A percentile compares a stretch with the other conserved stretches of the same genome.
These are phyloP conservation scores for Rhinolophus ferrumequinum DNA, from an alignment of 2,113 vertebrate species.

Conservation along the genomic window DNA sequence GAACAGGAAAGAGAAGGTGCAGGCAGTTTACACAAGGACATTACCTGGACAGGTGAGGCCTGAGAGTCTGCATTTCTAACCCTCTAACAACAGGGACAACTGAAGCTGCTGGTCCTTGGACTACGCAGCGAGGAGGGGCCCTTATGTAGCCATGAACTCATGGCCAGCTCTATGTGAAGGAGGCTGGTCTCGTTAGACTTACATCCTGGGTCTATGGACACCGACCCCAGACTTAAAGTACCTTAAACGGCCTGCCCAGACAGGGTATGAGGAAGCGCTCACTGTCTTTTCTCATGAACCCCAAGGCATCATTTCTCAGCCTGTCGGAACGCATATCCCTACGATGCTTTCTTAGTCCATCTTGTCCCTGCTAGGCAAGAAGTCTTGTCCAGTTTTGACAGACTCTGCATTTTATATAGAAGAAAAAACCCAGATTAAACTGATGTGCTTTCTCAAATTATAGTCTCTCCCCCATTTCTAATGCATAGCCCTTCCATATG, in stretches of 20 bases:
- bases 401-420: not conserved
- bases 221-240: not conserved
- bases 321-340: not conserved
- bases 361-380: not conserved
- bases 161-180: accelerated
- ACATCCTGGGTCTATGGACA: too few species aligned
- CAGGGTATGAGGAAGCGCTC: not conserved
- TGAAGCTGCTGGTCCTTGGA: accelerated
- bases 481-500: not conserved
- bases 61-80: not conserved
- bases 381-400: not conserved
- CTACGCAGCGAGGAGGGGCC: accelerated
- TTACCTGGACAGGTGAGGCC: accelerated
- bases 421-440: not conserved
- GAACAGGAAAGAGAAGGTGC: accelerated
- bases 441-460: not conserved
- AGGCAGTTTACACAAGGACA: accelerated
- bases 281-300: not conserved
- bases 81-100: not conserved
- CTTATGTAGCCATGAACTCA: not conserved
- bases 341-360: not conserved
- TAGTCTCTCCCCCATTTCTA: not conserved
- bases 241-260: not conserved
- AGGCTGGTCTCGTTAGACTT: not conserved
- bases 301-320: not conserved